Percentiles rank a stretch among this genome's conserved stretches.
These are phyloP conservation scores for Rhyacophila evoluta DNA, from an alignment of 2,888 invertebrate species.

Conservation along the genomic window DNA sequence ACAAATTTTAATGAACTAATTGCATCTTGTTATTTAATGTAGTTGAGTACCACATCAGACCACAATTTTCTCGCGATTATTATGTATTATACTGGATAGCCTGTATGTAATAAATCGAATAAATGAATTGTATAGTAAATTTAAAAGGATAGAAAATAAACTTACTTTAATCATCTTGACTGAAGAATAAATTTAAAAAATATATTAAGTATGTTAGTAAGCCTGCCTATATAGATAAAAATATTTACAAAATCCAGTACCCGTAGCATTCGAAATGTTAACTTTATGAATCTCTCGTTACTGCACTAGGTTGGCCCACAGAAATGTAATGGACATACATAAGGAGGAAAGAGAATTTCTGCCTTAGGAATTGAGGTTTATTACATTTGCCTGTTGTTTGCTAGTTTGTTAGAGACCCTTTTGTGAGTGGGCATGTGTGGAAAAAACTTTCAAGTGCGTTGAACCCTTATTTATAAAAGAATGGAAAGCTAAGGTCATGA, in stretches of 20 bases:
- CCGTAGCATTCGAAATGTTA: neutral
- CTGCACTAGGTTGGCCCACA: neutral
- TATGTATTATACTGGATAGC: no score
- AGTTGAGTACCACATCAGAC: no score
- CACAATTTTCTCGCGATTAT: no score
- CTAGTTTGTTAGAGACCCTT: constrained; percentile 17
- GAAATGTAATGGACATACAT: constrained; percentile 7
- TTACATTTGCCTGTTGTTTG: constrained; percentile 17
- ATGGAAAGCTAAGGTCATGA: constrained; percentile 14
- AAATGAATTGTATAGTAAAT: no score
- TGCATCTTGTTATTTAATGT: no score
- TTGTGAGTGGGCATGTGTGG: constrained; percentile 24
- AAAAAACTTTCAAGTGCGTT: neutral
- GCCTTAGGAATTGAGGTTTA: constrained; percentile 22
- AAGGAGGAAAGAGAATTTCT: constrained; percentile 1
- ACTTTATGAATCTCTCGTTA: neutral
- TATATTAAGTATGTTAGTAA: no score
- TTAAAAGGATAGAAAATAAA: no score
- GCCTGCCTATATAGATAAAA: no score
- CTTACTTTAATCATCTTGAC: no score
- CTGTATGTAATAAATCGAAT: no score
- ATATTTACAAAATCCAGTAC: neutral
- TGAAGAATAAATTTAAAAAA: no score
- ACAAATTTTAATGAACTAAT: no score
- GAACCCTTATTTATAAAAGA: constrained; percentile 3